Evolutionary conservation across 1,140 invertebrate species (phyloP), one percentile per base, ranked within the genome.

Genomic region (Aethina tumida): DNA sequence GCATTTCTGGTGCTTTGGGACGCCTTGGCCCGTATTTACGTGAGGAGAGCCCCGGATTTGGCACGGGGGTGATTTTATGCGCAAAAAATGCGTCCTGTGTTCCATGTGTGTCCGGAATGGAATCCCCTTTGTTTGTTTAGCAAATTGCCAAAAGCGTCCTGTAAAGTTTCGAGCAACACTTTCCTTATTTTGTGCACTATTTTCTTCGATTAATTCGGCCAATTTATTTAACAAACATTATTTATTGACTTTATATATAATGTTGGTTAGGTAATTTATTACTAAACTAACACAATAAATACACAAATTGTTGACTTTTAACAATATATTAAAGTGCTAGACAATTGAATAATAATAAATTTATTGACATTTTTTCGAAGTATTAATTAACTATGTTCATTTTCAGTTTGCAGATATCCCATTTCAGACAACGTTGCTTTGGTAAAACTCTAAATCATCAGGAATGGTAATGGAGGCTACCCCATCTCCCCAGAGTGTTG

Each of bases 401-500:
- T 27, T 45, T 14, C 34, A 40, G 27, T 22, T 41, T 45, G 38
- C 24, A 26, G 33, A 17, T 32, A 10, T 43, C 38, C 27, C 13
- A 36, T 24, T 28, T 35, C 7, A n/a, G n/a, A n/a, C 41, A 44
- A 34, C 17, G 16, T 34, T 27, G 13, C 37, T 24, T 39, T 27
- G 22, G 21, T 30, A 30, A 17, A 27, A 13, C 10, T 31, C 22
- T 36, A 41, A 44, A 49, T 43, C 43, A 27, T 39, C 29, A 49
- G 47, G 47, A 49, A 90, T 89, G 84, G 85, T 90, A 75, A 88
- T 88, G 83, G 86, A 89, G 74, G 81, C 76, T 68, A 75, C 81
- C 62, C 82, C 81, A 64, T 85, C 82, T 55, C 84, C 85, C 55
- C 81, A 88, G 65, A 81, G 76, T 69, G 91, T 96, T 65, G 93